Conservation (phyloP, 2,113 vertebrate genomes). For the Catagonus wagneri region DNA sequence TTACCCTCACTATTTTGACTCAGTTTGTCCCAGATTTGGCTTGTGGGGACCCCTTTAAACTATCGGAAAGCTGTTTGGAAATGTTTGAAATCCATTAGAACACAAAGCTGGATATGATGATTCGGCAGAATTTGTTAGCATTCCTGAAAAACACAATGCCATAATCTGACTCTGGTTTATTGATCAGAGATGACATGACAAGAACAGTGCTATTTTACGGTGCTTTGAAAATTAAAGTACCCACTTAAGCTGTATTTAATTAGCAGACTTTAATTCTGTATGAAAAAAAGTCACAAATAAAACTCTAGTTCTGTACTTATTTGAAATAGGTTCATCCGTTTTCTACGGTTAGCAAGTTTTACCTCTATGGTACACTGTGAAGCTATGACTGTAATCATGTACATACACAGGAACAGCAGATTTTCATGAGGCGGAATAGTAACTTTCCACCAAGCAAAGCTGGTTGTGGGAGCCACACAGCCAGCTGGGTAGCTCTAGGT, state of each 20-base stretch:
- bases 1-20: background rate
- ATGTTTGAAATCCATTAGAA: background rate
- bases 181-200: background rate
- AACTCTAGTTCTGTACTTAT: background rate
- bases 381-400: background rate
- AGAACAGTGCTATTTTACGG: background rate
- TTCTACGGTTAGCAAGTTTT: background rate
- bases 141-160: background rate
- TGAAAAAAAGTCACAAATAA: background rate
- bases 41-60: background rate
- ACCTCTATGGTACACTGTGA: background rate
- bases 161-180: background rate
- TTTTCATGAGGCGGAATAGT: background rate
- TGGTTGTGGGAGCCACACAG: background rate
- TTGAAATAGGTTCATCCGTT: background rate
- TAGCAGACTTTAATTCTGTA: slow-evolving; percentile 24
- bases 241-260: background rate
- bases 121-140: slow-evolving; percentile 29
- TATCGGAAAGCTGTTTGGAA: background rate
- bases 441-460: background rate
- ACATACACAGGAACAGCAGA: background rate
- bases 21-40: background rate
- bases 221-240: background rate
- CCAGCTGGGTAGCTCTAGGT: background rate
- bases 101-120: background rate